phyloP scores from a whole-genome alignment of 2,888 invertebrate genomes.

The Julus scandinavius region DNA sequence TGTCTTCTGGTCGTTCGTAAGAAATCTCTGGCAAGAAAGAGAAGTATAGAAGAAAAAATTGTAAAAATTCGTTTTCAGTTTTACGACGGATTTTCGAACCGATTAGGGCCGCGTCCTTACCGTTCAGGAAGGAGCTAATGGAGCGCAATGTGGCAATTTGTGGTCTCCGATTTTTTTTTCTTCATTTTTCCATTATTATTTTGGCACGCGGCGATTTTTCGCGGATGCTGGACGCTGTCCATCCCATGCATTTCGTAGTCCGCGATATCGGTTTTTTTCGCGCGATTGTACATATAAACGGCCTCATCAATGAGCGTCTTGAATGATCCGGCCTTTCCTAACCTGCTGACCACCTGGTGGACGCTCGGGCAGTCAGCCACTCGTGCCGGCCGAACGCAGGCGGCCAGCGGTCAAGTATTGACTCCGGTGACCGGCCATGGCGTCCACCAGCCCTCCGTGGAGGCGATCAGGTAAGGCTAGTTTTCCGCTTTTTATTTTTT shows the following conservation, averaged over 20 bases:
- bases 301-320: slow-evolving; percentile 26
- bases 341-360: slow-evolving; percentile 52
- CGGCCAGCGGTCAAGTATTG: slow-evolving; percentile 49
- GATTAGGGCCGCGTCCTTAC: slow-evolving; percentile 26
- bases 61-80: slow-evolving; percentile 26
- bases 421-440: slow-evolving; percentile 47
- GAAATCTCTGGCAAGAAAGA: background rate
- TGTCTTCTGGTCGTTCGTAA: background rate
- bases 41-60: background rate
- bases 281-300: slow-evolving; percentile 27
- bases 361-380: slow-evolving; percentile 48
- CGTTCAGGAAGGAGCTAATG: slow-evolving; percentile 20
- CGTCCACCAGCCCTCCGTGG: slow-evolving; percentile 49
- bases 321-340: slow-evolving; percentile 23
- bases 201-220: background rate
- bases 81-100: slow-evolving; percentile 26
- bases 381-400: slow-evolving; percentile 47
- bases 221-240: background rate
- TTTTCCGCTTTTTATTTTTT: background rate
- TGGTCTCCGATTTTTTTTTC: background rate
- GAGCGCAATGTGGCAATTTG: slow-evolving; percentile 33
- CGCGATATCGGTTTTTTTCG: slow-evolving; percentile 5
- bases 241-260: background rate
- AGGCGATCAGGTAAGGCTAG: slow-evolving; percentile 41
- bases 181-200: too few relatives aligned